A percentile compares a stretch with the other conserved stretches of the same genome.
phyloP scores from a whole-genome alignment of 1,140 invertebrate genomes.

The Tetraneura akinire region DNA sequence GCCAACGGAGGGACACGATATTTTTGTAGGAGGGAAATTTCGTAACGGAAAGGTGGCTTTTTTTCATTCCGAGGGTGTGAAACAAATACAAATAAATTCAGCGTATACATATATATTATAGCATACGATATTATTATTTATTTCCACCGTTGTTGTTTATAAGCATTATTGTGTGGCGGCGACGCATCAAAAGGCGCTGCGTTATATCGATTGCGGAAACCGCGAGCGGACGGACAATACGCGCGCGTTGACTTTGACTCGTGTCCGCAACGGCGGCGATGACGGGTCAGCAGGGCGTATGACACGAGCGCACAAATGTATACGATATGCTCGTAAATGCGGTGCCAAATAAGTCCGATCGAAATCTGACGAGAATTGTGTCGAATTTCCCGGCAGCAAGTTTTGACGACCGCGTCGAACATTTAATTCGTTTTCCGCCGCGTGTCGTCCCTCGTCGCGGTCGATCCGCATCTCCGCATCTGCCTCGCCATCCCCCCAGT shows the following conservation, averaged over 20 bases:
- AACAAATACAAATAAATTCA: slow-evolving; percentile 5
- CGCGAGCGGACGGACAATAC: background rate
- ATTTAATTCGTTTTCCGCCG: background rate
- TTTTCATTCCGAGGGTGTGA: background rate
- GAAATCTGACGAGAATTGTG: background rate
- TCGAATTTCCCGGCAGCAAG: background rate
- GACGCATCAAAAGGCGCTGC: background rate
- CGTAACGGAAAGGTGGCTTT: background rate
- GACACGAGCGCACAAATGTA: background rate
- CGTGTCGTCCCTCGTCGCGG: background rate
- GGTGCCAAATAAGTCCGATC: background rate
- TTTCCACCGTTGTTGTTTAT: too few species aligned
- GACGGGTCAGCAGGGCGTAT: background rate
- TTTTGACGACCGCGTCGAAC: slow-evolving; percentile 14
- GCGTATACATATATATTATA: background rate
- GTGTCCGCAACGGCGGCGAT: background rate
- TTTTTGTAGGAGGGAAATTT: background rate
- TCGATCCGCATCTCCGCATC: background rate
- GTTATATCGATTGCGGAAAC: background rate
- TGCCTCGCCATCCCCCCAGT: background rate
- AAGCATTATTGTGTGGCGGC: too few species aligned
- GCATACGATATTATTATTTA: background rate
- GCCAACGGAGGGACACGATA: background rate
- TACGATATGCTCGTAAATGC: background rate
- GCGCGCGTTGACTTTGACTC: background rate